Evolutionary conservation across 1,140 invertebrate genomes (phyloP), one percentile per base, ranked within the genome.

Genomic region (Lithobius niger): DNA sequence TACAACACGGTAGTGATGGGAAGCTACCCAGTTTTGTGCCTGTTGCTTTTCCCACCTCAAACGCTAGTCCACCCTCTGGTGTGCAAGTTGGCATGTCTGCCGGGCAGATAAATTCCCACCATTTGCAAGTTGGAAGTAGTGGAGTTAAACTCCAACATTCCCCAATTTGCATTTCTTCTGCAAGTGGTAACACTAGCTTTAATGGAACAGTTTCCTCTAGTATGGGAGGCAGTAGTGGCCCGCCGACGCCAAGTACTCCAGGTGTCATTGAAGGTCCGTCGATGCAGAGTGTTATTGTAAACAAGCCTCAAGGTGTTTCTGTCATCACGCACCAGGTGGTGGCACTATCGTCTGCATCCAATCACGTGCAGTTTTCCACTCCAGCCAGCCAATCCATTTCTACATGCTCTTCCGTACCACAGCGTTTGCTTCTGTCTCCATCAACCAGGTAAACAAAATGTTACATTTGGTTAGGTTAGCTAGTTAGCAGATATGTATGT

Each of bases 311-410:
- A 15, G 27, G 3, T 36, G 22, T 53, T n/a, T 45, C 54, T 16
- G 57, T 55, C n/a, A 55, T 55, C 13, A 56, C 53, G 6, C 42
- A 15, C 10, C 56, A 44, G 27, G 25, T 57, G 36, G 52, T 27
- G 3, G 56, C 50, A 28, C 21, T 42, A 18, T 4, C 54, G 18
- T 19, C 57, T 21, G 45, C 55, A 13, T 57, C 60, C 43, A 55
- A 22, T 10, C 48, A 50, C 10, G 27, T 50, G 3, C 48, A 50
- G n/a, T 27, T 50, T 27, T 13, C 48, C 10, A 19, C 48, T 3
- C 48, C 48, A 26, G 19, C 48, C n/a, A 24, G 24, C 27, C 43
- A 45, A 21, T 18, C 43, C 4, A 21, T 45, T 13, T 18, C 43
- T 45, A 4, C 22, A 18, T 36, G 31, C 31, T 13, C 43, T 21